Base-by-base conservation (phyloP, 2,888 invertebrate genomes). In the Halictus ligatus region DNA sequence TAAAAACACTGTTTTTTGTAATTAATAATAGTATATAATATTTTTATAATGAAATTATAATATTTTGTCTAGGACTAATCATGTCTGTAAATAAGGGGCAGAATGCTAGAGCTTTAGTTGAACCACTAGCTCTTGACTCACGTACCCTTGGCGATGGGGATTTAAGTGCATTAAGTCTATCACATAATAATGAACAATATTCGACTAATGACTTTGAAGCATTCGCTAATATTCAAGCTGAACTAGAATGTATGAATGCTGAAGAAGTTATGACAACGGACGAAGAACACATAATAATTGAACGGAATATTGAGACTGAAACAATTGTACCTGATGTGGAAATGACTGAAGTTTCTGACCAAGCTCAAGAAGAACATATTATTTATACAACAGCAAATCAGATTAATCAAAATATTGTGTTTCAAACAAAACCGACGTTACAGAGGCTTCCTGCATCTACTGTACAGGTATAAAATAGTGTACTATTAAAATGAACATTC, bases 201-300 rank as follows among this genome's bases (percentile, higher is more conserved):
- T 81, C 91, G 0, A 89, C 93, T 7, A 92, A 92, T 75, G 95
- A 95, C 50, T 95, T 95, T 88, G 96, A 96, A 85, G 93, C 95
- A 21, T 92, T 95, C 64, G 95, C 94, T n/a, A 94, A 94, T 79
- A 95, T 96, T 81, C 94, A 95, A 88, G 95, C 95, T 0, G 95
- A 96, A 87, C 89, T 95, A 50, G 95, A 95, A 78, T 94, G 94
- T 25, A 95, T 95, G 93, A 94, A 94, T 74, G 92, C 95, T 1
- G 94, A 94, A 80, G 95, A 95, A 91, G 95, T 95, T n/a, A 94
- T 95, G 88, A 93, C 95, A 25, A 94, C 94, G 0, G 94, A 94
- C 15, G 93, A 94, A 10, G 92, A 93, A 2, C 92, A 92, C 48
- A 89, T 91, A 60, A 86, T 91, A 40, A 86, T 91, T 5, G 92